Conservation (phyloP, 2,797 vertebrate genomes). For the Brachyrhaphis roseni region DNA sequence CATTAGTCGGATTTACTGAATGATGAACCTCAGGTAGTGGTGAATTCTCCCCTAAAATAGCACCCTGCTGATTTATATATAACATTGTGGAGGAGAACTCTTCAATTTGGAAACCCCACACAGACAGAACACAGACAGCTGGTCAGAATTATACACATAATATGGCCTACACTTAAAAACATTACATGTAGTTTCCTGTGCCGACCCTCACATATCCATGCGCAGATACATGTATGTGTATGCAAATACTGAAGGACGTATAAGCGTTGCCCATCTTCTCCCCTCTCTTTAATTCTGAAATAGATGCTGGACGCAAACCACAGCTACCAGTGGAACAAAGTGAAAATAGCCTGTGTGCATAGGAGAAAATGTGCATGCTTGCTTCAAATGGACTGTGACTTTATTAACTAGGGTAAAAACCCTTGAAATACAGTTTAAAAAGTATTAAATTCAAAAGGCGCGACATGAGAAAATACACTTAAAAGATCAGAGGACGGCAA, state of each 20-base stretch:
- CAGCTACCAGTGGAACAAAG: constrained; percentile 70
- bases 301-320: constrained; percentile 72
- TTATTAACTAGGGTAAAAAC: constrained; percentile 25
- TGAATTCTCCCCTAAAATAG: constrained; percentile 40
- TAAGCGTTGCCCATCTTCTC: constrained; percentile 64
- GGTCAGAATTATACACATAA: constrained; percentile 56
- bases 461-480: neutral
- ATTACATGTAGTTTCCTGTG: constrained; percentile 48
- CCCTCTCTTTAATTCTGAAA: constrained; percentile 73
- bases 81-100: constrained; percentile 56
- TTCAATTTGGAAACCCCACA: constrained; percentile 69
- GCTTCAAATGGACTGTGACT: constrained; percentile 30
- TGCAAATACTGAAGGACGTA: neutral
- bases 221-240: constrained; percentile 8
- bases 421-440: neutral
- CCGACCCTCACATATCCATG: constrained; percentile 22
- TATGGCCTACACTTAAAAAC: constrained; percentile 56
- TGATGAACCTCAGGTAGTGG: constrained; percentile 41
- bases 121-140: constrained; percentile 69
- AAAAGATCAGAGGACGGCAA: neutral
- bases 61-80: constrained; percentile 40
- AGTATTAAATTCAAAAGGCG: neutral
- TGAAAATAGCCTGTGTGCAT: constrained; percentile 66
- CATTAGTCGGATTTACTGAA: constrained; percentile 18
- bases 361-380: constrained; percentile 11